Evolutionary conservation across 1,140 invertebrate genomes (phyloP).

Genomic region (Ctenoplectra terminalis): DNA sequence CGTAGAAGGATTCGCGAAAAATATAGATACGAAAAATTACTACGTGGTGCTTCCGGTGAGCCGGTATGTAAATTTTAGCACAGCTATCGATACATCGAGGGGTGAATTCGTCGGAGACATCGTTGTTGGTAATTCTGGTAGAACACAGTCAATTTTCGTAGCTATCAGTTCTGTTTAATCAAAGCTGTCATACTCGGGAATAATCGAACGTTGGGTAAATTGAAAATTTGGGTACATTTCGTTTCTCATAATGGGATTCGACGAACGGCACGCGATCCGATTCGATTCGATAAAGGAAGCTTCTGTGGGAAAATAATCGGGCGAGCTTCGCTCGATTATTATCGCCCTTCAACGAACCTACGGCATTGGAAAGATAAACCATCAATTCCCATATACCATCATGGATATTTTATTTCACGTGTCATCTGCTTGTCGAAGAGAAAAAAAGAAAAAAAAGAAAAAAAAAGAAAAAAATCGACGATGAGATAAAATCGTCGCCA

Average conservation of each 20-base stretch:
- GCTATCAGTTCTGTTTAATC: conserved; percentile 38
- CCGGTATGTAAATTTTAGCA: too few species aligned
- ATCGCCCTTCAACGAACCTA: conserved; percentile 24
- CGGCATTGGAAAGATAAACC: neutral
- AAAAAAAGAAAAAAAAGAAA: too few species aligned
- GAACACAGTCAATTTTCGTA: neutral
- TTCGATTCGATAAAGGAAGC: conserved; percentile 24
- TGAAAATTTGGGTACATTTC: conserved; percentile 53
- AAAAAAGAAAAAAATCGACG: neutral
- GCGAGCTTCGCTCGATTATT: conserved; percentile 20
- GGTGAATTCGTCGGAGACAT: too few species aligned
- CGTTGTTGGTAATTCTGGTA: conserved; percentile 4
- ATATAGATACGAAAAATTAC: too few species aligned
- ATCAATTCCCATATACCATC: conserved; percentile 20
- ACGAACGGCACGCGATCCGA: conserved; percentile 22
- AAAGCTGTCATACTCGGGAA: conserved; percentile 39
- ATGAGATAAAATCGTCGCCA: neutral
- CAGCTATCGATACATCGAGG: too few species aligned
- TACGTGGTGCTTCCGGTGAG: too few species aligned
- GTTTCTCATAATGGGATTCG: conserved; percentile 31
- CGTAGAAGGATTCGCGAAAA: too few species aligned
- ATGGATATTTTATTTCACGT: neutral
- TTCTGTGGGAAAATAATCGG: conserved; percentile 32
- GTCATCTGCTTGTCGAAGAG: neutral
- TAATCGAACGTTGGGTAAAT: conserved; percentile 37